These are phyloP conservation scores for Periparus ater DNA, from an alignment of 2,797 vertebrate genomes.

Conservation along the genomic window DNA sequence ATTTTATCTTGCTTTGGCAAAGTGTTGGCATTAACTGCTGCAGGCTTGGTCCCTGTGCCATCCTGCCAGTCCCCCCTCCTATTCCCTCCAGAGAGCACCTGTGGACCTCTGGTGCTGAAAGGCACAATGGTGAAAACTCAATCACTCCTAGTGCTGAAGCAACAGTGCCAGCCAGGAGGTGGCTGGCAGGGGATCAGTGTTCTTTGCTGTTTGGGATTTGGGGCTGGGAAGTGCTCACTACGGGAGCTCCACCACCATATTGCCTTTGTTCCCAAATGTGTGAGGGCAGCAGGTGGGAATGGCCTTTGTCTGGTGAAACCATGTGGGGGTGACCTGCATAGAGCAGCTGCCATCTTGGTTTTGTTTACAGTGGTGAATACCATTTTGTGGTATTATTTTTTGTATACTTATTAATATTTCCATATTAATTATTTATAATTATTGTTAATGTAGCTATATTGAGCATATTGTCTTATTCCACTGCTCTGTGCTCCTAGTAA, in stretches of 20 bases:
- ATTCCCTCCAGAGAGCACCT: neutral
- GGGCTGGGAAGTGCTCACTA: too few relatives aligned
- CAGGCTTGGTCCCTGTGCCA: neutral
- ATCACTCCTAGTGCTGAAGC: fast-evolving
- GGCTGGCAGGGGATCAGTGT: fast-evolving
- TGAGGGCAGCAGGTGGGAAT: fast-evolving
- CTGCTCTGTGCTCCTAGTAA: neutral
- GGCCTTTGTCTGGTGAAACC: neutral
- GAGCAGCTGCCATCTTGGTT: neutral
- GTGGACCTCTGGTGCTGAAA: neutral
- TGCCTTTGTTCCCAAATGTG: neutral
- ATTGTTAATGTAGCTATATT: neutral
- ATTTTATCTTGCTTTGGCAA: neutral
- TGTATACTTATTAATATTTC: neutral
- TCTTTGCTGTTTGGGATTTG: fast-evolving
- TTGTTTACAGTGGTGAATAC: neutral
- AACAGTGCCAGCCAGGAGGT: fast-evolving
- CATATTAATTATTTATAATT: neutral
- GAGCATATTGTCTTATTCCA: neutral
- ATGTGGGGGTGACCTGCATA: fast-evolving
- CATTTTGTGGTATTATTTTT: neutral
- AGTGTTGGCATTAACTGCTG: neutral
- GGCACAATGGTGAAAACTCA: fast-evolving
- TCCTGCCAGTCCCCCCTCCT: fast-evolving
- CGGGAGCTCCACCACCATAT: fast-evolving